Conservation (phyloP, 2,113 vertebrate species). For the Semicossyphus pulcher region DNA sequence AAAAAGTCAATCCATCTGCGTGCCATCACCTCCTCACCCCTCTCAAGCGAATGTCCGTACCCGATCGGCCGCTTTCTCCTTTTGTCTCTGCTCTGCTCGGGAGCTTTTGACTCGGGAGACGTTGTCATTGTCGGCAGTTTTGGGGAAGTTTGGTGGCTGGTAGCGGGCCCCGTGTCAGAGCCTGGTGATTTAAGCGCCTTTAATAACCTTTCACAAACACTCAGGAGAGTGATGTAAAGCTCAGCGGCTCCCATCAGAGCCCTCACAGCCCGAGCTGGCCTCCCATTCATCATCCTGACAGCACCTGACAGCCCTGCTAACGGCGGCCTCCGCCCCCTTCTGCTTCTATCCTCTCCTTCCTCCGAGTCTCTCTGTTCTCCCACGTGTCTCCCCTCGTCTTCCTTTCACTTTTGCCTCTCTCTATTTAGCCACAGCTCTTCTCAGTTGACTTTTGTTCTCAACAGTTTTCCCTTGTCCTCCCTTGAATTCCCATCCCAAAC, state of each 20-base stretch:
- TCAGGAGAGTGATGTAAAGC: constrained; percentile 77
- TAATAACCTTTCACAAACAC: constrained; percentile 84
- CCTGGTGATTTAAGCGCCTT: constrained; percentile 77
- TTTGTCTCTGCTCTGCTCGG: neutral
- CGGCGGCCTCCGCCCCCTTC: constrained; percentile 28
- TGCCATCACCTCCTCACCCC: constrained; percentile 47
- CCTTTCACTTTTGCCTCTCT: constrained; percentile 53
- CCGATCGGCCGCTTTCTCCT: constrained; percentile 14
- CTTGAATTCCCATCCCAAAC: neutral
- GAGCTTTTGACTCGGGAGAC: constrained; percentile 4
- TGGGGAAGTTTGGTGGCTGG: constrained; percentile 63
- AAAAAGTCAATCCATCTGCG: constrained; percentile 53
- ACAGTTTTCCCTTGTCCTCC: constrained; percentile 24
- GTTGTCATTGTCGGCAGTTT: constrained; percentile 29
- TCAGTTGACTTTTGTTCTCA: constrained; percentile 18
- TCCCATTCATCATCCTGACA: constrained; percentile 78
- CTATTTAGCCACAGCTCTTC: constrained; percentile 17
- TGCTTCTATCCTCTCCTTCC: constrained; percentile 44
- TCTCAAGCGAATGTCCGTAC: neutral
- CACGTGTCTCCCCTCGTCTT: constrained; percentile 40
- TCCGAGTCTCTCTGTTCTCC: constrained; percentile 50
- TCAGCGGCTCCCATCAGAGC: constrained; percentile 74
- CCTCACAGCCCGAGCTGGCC: constrained; percentile 69
- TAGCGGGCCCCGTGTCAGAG: constrained; percentile 42
- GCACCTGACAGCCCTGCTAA: constrained; percentile 67